Percentiles rank a stretch among this genome's conserved stretches.
phyloP scores from a whole-genome alignment of 2,113 vertebrate species.

The Struthidea cinerea region DNA sequence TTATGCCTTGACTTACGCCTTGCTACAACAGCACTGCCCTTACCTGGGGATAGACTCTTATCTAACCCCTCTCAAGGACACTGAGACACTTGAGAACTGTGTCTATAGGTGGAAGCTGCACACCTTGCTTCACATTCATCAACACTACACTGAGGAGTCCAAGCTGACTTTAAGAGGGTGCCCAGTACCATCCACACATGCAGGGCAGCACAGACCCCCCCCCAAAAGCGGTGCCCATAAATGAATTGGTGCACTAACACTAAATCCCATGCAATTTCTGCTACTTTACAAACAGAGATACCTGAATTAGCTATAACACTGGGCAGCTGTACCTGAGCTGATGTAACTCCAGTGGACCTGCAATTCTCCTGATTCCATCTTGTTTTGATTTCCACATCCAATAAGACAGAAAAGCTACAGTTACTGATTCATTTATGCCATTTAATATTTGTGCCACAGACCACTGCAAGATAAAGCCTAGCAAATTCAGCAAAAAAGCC shows the following conservation, averaged over 20 bases:
- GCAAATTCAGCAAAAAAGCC: constrained; percentile 8
- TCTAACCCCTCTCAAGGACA: background rate
- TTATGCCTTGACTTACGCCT: background rate
- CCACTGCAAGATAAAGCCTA: background rate
- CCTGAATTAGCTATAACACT: background rate
- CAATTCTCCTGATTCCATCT: background rate
- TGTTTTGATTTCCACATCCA: background rate
- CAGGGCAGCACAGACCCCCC: background rate
- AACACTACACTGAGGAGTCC: background rate
- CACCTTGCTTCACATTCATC: rapidly evolving
- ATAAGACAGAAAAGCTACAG: background rate
- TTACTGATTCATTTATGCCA: background rate
- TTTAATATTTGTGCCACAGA: background rate
- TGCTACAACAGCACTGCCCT: background rate
- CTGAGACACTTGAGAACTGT: background rate
- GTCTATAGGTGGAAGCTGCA: background rate
- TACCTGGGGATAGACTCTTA: background rate
- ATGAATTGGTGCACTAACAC: rapidly evolving
- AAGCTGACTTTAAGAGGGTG: background rate
- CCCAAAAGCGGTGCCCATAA: rapidly evolving
- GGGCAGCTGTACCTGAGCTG: background rate
- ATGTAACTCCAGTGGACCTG: background rate
- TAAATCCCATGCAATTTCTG: background rate
- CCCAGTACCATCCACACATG: background rate
- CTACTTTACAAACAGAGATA: background rate